Percentiles rank a stretch among this genome's conserved stretches.
Conservation (phyloP, 2,113 vertebrate genomes). For the Leucoraja erinaceus region DNA sequence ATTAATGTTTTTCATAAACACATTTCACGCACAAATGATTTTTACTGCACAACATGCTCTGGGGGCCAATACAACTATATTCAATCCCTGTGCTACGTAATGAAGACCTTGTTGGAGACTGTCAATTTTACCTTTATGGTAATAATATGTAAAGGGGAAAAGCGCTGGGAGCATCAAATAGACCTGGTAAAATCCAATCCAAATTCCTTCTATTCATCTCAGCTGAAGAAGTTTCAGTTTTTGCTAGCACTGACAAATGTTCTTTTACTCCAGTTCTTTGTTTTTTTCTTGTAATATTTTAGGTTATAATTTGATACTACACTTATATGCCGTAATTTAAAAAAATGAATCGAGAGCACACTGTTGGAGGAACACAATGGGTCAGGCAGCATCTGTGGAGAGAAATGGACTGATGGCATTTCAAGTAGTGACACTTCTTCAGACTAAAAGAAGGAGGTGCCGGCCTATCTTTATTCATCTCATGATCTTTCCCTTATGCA, state of each 20-base stretch:
- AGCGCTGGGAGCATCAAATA: background rate
- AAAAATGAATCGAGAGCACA: background rate
- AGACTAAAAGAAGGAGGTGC: no score
- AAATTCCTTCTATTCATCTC: background rate
- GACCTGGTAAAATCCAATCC: background rate
- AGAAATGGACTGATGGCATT: no score
- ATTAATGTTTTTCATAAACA: conserved; percentile 28
- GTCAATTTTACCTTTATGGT: background rate
- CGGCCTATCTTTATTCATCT: no score
- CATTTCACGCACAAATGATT: background rate
- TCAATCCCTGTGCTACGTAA: background rate
- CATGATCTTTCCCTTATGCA: no score
- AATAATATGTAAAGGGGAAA: background rate
- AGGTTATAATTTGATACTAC: background rate
- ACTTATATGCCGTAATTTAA: background rate
- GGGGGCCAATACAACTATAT: conserved; percentile 4
- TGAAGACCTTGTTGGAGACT: background rate
- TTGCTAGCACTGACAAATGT: background rate
- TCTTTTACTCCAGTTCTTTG: background rate
- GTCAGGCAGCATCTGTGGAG: no score
- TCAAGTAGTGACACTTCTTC: no score
- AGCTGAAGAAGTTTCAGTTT: background rate
- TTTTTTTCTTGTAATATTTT: background rate
- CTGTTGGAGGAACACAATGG: background rate
- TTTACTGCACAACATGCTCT: background rate